Percentiles rank a stretch among this genome's conserved stretches.
phyloP scores from a whole-genome alignment of 2,797 vertebrate species.

The Zalophus californianus region DNA sequence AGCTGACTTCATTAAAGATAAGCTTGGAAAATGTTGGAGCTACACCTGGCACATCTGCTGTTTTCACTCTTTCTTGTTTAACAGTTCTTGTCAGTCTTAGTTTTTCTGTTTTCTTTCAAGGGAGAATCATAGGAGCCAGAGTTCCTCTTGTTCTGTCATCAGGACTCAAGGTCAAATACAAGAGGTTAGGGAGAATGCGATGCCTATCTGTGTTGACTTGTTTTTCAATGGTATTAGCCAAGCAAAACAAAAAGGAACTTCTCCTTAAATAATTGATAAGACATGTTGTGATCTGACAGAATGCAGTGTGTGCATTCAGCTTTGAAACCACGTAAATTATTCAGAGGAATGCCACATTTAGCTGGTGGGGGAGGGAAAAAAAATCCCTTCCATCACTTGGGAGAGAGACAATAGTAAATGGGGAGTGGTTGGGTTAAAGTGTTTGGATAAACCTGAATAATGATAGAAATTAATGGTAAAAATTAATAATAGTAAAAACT shows the following conservation, averaged over 20 bases:
- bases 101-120: constrained; percentile 54
- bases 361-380: not conserved
- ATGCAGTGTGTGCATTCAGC: constrained; percentile 47
- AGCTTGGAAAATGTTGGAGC: not conserved
- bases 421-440: not conserved
- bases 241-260: constrained; percentile 60
- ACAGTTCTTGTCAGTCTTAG: constrained; percentile 17
- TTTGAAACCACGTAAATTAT: constrained; percentile 62
- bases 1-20: not conserved
- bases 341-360: constrained; percentile 40
- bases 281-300: constrained; percentile 66
- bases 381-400: not conserved
- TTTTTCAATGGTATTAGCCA: not conserved
- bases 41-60: not conserved
- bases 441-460: constrained; percentile 4
- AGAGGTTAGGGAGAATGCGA: constrained; percentile 18
- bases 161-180: constrained; percentile 62
- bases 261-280: constrained; percentile 59
- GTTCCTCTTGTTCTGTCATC: not conserved
- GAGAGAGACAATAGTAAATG: not conserved
- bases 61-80: constrained; percentile 48
- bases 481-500: not conserved
- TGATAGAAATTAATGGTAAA: not conserved
- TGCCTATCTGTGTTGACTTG: not conserved
- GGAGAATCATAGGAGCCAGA: not conserved